Evolutionary conservation across 2,888 invertebrate species (phyloP), one percentile per base, ranked within the genome.

Genomic region (Drosophila yooni): DNA sequence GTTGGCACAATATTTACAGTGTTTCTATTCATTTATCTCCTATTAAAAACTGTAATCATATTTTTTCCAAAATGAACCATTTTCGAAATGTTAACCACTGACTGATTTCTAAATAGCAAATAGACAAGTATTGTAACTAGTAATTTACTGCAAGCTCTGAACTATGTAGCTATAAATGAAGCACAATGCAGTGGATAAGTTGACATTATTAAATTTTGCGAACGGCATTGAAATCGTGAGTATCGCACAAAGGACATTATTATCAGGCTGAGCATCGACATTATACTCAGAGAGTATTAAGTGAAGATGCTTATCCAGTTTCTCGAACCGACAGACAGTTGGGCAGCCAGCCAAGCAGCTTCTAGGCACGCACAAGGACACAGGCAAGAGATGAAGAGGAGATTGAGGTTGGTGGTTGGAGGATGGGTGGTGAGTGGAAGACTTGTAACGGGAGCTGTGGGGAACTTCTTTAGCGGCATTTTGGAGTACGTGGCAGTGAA

Each of bases 251-350:
- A 84, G 88, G 76, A 85, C 89, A 83, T 90, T 87, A 88, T 84
- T 83, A 87, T 84, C 89, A 77, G 72, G 70, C 75, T 70, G 62
- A 85, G 74, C 90, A 90, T 86, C 86, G 81, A 76, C 90, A 88
- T 88, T 88, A 81, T 88, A 85, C 81, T 78, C 81, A 81, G 85
- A 74, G 83, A 74, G 83, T 77, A 89, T 88, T 89, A 88, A 89
- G 85, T 79, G 75, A 85, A 89, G 88, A 89, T 89, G 86, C 87
- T 88, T 89, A 89, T 89, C 88, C 76, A 76, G 63, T 73, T 40
- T 48, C 68, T 67, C 50, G 50, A 58, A 15, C 38, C 43, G 57
- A 67, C 58, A 50, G 53, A 18, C 57, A 31, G 57, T 43, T 74
- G 75, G 74, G 74, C 71, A 74, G 43, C 31, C 21, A 57, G 57